A percentile compares a stretch with the other conserved stretches of the same genome.
Conservation (phyloP, 2,797 vertebrate genomes). For the Falco rusticolus region DNA sequence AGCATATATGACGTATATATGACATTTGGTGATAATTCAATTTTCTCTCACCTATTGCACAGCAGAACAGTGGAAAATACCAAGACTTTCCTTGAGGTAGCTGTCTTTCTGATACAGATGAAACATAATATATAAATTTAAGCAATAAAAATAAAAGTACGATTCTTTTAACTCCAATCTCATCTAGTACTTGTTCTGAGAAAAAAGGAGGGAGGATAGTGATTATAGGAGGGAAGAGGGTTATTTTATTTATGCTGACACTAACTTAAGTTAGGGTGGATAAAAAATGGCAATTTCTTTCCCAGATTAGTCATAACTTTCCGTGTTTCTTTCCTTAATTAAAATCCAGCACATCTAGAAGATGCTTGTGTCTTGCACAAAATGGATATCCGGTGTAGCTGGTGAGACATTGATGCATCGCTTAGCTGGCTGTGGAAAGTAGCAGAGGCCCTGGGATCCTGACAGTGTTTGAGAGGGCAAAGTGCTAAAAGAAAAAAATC, state of each 20-base stretch:
- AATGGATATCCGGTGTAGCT: constrained; percentile 21
- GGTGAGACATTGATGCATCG: neutral
- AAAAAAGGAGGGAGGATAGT: neutral
- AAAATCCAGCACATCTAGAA: constrained; percentile 30
- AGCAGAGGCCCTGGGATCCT: neutral
- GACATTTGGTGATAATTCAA: neutral
- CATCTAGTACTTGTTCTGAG: neutral
- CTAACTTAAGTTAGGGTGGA: neutral
- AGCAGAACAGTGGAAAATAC: neutral
- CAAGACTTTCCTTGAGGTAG: neutral
- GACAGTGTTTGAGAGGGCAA: constrained; percentile 38
- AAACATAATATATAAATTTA: neutral
- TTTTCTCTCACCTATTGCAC: neutral
- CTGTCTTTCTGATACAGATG: neutral
- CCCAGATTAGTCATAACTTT: neutral
- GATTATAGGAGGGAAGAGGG: neutral
- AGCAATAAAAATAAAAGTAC: neutral
- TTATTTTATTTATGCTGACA: constrained; percentile 10
- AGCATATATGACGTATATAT: neutral
- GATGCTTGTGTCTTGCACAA: constrained; percentile 29
- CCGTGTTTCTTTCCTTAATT: neutral
- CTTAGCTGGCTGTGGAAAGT: constrained; percentile 18
- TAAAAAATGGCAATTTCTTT: neutral
- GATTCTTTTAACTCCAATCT: neutral
- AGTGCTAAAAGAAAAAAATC: constrained; percentile 41